phyloP scores from a whole-genome alignment of 2,888 invertebrate genomes.

The Ommatoiulus sabulosus region DNA sequence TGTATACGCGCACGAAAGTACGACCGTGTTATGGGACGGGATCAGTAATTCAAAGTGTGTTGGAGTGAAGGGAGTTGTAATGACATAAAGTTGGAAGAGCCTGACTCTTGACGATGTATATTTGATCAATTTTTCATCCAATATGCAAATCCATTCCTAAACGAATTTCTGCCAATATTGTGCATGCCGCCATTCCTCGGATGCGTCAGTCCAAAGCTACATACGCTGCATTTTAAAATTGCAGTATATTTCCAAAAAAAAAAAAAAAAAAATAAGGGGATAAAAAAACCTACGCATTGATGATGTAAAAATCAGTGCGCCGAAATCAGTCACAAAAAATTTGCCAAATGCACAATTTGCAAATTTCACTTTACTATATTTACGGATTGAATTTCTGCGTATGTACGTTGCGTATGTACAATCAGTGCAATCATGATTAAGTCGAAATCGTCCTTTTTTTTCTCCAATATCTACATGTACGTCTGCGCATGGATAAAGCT shows the following conservation, averaged over 20 bases:
- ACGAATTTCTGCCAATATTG: conserved; percentile 40
- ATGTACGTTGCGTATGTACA: conserved; percentile 23
- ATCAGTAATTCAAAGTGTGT: conserved; percentile 43
- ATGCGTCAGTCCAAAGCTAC: conserved; percentile 10
- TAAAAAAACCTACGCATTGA: conserved; percentile 11
- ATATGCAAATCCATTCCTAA: conserved; percentile 43
- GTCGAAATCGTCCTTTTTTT: conserved; percentile 12
- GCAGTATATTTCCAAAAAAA: conserved; percentile 31
- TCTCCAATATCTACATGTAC: background rate
- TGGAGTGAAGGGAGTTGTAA: conserved; percentile 40
- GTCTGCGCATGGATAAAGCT: background rate
- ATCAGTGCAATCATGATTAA: conserved; percentile 43
- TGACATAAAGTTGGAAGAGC: conserved; percentile 40
- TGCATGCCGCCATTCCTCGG: conserved; percentile 13
- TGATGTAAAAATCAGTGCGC: conserved; percentile 40
- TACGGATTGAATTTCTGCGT: conserved; percentile 22
- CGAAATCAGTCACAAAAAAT: conserved; percentile 36
- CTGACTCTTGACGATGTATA: conserved; percentile 40
- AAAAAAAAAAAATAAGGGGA: conserved; percentile 16
- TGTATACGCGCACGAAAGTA: background rate
- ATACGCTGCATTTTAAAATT: conserved; percentile 25
- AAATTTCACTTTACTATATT: conserved; percentile 39
- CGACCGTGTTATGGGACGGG: conserved; percentile 20
- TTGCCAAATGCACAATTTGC: conserved; percentile 37
- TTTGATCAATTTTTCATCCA: conserved; percentile 43